Base-by-base conservation (phyloP, 1,140 invertebrate genomes). In the Cydia amplana region DNA sequence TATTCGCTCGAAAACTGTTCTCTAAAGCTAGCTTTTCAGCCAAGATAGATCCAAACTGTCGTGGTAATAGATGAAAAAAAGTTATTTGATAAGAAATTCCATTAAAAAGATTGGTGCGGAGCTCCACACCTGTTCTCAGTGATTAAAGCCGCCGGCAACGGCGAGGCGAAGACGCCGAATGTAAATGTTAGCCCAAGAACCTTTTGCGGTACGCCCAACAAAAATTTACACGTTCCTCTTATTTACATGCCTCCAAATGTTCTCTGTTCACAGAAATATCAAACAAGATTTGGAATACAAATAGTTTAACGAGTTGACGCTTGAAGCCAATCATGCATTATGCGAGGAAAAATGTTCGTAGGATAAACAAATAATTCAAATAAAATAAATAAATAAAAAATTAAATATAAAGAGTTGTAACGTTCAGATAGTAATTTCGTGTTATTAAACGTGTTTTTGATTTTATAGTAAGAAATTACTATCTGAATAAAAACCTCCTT, bases 141-240 rank as follows among this genome's bases (percentile, higher is more conserved):
- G 91, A 91, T 91, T 92, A 91, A 92, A 91, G 87, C 64, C 79
- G 80, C 85, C 87, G 89, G 87, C 84, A 86, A 79, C 78, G 75
- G 77, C 75, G 74, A 78, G 78, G 81, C 85, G 81, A 77, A 77
- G 83, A 80, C 81, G 80, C 77, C 84, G 80, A 90, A 87, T 87
- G 88, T 88, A 89, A 91, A 92, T 92, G 87, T 91, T 90, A 75
- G 82, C 79, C 75, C 77, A 83, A 81, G 80, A 87, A 85, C 78
- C 84, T 83, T 90, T 91, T 89, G 84, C 84, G 85, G 86, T 67
- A 77, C 79, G 82, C 80, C 84, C 72, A 86, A 82, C 80, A 85
- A 89, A 87, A 87, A 87, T 87, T 84, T 87, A 80, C 85, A 85
- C 83, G 73, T 79, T 79, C 40, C 80, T 78, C 78, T 75, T 80